Evolutionary conservation across 1,140 invertebrate species (phyloP).

Genomic region (Drosophila cardini): DNA sequence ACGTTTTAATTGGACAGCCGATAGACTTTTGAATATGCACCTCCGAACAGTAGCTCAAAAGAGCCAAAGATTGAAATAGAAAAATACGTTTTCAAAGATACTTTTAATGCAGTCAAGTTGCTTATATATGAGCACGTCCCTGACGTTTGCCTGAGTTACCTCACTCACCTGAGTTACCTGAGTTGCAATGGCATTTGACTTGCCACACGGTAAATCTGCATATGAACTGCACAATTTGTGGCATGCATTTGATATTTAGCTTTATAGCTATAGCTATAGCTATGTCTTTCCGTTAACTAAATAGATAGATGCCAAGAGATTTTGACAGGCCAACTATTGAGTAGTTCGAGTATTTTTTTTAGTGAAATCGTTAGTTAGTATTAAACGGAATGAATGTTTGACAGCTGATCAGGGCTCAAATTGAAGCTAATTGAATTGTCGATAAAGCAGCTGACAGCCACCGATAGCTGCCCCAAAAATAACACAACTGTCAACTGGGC

Average conservation of each 20-base stretch:
- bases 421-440: constrained; percentile 77
- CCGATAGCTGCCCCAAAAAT: constrained; percentile 34
- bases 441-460: constrained; percentile 61
- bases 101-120: constrained; percentile 6
- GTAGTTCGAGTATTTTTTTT: constrained; percentile 32
- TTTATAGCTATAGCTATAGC: constrained; percentile 4
- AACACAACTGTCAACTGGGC: constrained; percentile 8
- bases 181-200: constrained; percentile 56
- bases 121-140: constrained; percentile 47
- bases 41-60: constrained; percentile 43
- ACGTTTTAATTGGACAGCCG: constrained; percentile 78
- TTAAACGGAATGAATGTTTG: constrained; percentile 22
- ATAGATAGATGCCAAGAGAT: constrained; percentile 79
- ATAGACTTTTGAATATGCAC: constrained; percentile 73
- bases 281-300: constrained; percentile 31
- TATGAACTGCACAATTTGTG: constrained; percentile 52
- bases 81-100: no score
- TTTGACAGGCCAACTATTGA: constrained; percentile 75
- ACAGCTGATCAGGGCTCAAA: constrained; percentile 58
- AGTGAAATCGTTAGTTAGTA: constrained; percentile 24
- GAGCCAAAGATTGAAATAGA: constrained; percentile 13
- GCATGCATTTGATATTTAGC: constrained; percentile 71
- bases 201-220: constrained; percentile 68
- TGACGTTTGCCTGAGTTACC: constrained; percentile 24
- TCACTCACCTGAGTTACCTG: constrained; percentile 6